Conservation (phyloP, 2,888 invertebrate species). For the Galerucella nymphaeae region DNA sequence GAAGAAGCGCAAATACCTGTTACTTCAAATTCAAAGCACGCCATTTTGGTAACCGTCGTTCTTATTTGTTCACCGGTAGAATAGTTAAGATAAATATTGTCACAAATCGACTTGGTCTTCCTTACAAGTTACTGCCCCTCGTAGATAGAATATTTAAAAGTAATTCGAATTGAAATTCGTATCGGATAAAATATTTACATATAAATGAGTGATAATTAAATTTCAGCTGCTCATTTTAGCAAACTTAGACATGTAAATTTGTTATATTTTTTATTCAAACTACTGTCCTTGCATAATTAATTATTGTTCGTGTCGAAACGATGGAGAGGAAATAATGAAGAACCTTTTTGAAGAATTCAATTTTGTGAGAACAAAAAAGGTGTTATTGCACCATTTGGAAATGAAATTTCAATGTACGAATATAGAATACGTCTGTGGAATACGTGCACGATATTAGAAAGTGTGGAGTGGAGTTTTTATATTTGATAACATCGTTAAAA, state of each 20-base stretch:
- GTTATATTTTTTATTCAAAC: not conserved
- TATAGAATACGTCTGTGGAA: no score
- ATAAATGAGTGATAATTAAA: not conserved
- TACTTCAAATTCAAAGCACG: no score
- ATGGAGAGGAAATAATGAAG: slow-evolving; percentile 2
- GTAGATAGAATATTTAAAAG: not conserved
- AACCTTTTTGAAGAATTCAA: not conserved
- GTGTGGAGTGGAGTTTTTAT: not conserved
- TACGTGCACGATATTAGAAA: not conserved
- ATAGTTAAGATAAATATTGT: no score
- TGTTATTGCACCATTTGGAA: not conserved
- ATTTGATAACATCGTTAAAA: no score
- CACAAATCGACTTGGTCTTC: not conserved
- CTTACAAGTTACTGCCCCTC: not conserved
- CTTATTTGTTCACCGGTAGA: no score
- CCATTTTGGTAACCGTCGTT: no score
- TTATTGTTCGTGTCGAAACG: not conserved
- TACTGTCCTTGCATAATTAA: not conserved
- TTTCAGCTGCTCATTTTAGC: not conserved
- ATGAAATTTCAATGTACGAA: not conserved
- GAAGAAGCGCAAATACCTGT: no score
- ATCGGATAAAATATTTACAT: not conserved
- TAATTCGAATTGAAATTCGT: not conserved
- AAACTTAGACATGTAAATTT: not conserved
- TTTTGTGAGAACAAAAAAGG: not conserved